These are phyloP conservation scores for Rhopalosiphum padi DNA, from an alignment of 1,140 invertebrate genomes.

Conservation along the genomic window DNA sequence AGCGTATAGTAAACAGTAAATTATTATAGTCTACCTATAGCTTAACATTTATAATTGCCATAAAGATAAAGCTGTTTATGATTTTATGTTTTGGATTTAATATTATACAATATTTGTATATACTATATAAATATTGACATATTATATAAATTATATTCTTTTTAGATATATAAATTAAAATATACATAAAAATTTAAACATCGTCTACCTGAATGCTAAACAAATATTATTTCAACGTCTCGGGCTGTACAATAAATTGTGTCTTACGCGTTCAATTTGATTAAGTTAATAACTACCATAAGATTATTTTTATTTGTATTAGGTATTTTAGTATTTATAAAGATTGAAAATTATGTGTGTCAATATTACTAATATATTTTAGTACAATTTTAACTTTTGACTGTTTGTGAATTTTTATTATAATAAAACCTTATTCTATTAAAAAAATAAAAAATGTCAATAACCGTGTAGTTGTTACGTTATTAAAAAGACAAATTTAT, in stretches of 20 bases:
- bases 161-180: not conserved
- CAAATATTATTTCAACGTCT: not conserved
- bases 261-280: not conserved
- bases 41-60: not conserved
- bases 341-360: not conserved
- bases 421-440: not conserved
- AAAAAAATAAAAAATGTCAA: not conserved
- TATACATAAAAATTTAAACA: not conserved
- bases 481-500: not conserved
- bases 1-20: not conserved
- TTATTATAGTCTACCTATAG: not conserved
- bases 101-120: not conserved
- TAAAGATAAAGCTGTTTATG: not conserved
- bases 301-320: not conserved
- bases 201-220: not conserved
- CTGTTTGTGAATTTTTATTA: not conserved
- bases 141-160: not conserved
- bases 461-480: not conserved
- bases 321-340: no score
- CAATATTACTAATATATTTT: not conserved
- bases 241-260: not conserved
- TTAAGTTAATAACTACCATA: not conserved
- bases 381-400: not conserved
- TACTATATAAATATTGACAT: not conserved
- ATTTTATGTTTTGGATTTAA: not conserved